Conservation (phyloP, 2,797 vertebrate genomes). For the Syngnathus rostellatus region DNA sequence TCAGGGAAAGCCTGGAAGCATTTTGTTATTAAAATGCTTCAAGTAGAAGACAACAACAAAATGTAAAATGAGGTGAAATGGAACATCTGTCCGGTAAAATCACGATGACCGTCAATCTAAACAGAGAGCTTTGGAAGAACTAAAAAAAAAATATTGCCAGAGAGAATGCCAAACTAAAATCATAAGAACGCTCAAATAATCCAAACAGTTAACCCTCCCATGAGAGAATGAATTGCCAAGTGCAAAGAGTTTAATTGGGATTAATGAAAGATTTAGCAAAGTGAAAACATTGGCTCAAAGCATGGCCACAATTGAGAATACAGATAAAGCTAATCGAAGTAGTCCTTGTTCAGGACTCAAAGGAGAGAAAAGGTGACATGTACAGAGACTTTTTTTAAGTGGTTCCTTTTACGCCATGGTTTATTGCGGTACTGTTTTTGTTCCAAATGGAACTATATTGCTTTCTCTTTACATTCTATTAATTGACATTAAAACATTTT, state of each 20-base stretch:
- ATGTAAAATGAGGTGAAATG: conserved; percentile 67
- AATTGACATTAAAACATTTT: conserved; percentile 2
- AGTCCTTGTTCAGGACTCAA: conserved; percentile 13
- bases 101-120: conserved; percentile 48
- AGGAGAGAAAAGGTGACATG: conserved; percentile 11
- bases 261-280: conserved; percentile 27
- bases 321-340: conserved; percentile 18
- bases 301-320: conserved; percentile 7
- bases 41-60: conserved; percentile 77
- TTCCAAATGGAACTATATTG: background rate
- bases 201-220: background rate
- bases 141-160: background rate
- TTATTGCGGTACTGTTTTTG: background rate
- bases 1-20: conserved; percentile 67
- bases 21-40: conserved; percentile 83
- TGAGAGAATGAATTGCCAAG: conserved; percentile 7
- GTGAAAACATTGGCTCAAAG: conserved; percentile 22
- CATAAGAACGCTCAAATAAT: background rate
- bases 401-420: background rate
- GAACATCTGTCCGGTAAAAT: conserved; percentile 63
- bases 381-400: conserved; percentile 8
- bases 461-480: background rate
- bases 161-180: background rate
- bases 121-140: background rate
- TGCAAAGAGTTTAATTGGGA: conserved; percentile 25